Percentiles rank a stretch among this genome's conserved stretches.
Conservation (phyloP, 1,140 invertebrate species). For the Rhyzopertha dominica region DNA sequence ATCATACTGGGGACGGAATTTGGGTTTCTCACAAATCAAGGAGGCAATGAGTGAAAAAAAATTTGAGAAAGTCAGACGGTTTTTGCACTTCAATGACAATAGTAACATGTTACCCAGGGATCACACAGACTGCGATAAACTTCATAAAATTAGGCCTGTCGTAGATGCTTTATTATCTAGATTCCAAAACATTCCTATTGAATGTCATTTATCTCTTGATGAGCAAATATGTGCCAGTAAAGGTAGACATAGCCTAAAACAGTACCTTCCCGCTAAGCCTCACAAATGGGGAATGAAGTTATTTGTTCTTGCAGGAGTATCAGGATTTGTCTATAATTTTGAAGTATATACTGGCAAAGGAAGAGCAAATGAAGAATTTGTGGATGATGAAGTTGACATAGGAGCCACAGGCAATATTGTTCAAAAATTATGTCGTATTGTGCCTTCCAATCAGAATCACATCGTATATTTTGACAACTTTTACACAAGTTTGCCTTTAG, state of each 20-base stretch:
- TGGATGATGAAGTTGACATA: slow-evolving; percentile 12
- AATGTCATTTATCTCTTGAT: slow-evolving; percentile 20
- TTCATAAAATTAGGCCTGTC: slow-evolving; percentile 41
- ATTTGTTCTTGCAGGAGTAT: slow-evolving; percentile 20
- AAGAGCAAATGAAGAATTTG: slow-evolving; percentile 1
- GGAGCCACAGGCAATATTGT: slow-evolving; percentile 18
- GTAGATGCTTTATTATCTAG: slow-evolving; percentile 38
- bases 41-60: slow-evolving; percentile 33
- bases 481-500: slow-evolving; percentile 19
- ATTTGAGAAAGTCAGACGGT: slow-evolving; percentile 35
- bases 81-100: slow-evolving; percentile 37
- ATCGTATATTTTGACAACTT: slow-evolving; percentile 20
- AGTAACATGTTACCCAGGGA: slow-evolving; percentile 16
- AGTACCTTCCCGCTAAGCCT: slow-evolving; percentile 37
- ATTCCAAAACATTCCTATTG: too few relatives aligned
- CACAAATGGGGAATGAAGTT: slow-evolving; percentile 45
- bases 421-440: slow-evolving; percentile 7
- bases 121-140: slow-evolving; percentile 33
- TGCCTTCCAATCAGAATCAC: slow-evolving; percentile 16
- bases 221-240: slow-evolving; percentile 30
- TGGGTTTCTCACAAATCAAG: slow-evolving; percentile 34
- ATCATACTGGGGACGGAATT: slow-evolving; percentile 31
- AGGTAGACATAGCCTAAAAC: slow-evolving; percentile 18
- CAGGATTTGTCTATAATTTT: slow-evolving; percentile 23
- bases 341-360: slow-evolving; percentile 19